Base-by-base conservation (phyloP, 1,140 invertebrate species). In the Bombus terrestris region DNA sequence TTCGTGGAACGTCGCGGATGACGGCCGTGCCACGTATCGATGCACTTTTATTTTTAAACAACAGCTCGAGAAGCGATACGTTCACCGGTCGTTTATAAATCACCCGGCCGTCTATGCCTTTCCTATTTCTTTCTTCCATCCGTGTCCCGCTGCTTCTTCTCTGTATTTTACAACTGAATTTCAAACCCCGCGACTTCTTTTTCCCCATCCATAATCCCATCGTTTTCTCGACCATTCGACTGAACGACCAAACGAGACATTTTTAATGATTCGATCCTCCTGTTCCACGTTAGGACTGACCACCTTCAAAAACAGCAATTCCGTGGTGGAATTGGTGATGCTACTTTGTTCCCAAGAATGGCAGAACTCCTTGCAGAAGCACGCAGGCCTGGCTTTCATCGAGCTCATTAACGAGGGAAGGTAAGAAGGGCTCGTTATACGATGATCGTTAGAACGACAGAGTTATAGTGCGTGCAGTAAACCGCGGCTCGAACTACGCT, bases 281-380 rank as follows among this genome's bases (percentile, higher is more conserved):
- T 25, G 22, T 35, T 28, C 79, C 73, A 85, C 80, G 94, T 39
- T 93, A 98, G 98, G 99, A 85, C 95, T 99, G 80, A 98, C 98
- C 88, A 99, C 99, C 12, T 98, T 99, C 94, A 99, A 99, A 94
- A 99, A 98, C 94, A 99, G 98, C 93, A 98, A 98, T 74, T 99
- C 98, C 3, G 99, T 99, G 0, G 99, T 99, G 28, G 99, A 99
- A 93, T 95, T 99, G 73, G 99, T 99, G 25, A 99, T 99, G 99
- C 95, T 99, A 88, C 95, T 99, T 35, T 99, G 99, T 95, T 99
- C 99, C 0, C 99, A 99, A 96, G 99, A 99, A 95, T 99, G 99
- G 99, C 99, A 99, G 95, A 99, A 99, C 95, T 99, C 99, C 1
- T 95, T 99, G 32, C 99, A 99, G 95, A 99, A 99, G 96, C 99